Percentiles rank a stretch among this genome's conserved stretches.
Conservation (phyloP, 2,888 invertebrate species). For the Apamea crenata region DNA sequence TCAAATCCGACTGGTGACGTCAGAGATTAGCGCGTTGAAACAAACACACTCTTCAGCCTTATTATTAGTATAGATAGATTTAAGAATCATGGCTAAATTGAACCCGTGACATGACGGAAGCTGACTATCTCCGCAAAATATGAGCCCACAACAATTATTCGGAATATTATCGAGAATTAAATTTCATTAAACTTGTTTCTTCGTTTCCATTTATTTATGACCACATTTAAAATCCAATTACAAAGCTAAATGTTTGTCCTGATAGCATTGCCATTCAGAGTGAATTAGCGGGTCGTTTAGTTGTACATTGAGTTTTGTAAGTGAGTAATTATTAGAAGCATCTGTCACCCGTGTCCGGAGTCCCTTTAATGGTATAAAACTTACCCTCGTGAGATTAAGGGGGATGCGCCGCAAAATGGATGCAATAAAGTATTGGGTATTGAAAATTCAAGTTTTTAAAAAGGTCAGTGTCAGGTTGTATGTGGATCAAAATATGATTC, state of each 20-base stretch:
- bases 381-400: not conserved
- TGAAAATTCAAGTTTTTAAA: not conserved
- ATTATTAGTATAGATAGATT: no score
- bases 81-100: not conserved
- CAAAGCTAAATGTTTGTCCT: constrained; percentile 17
- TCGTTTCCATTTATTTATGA: constrained; percentile 30
- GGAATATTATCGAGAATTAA: constrained; percentile 43
- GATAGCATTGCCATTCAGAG: constrained; percentile 10
- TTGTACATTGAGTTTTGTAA: not conserved
- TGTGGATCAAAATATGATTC: not conserved
- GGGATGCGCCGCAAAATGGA: not conserved
- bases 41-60: not conserved
- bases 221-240: constrained; percentile 41
- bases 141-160: constrained; percentile 27
- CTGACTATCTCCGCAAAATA: constrained; percentile 24
- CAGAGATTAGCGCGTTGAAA: not conserved
- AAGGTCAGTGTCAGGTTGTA: not conserved
- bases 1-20: not conserved
- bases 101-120: constrained; percentile 8
- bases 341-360: not conserved
- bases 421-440: no score
- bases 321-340: not conserved
- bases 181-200: constrained; percentile 26
- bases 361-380: not conserved
- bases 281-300: constrained; percentile 11